Evolutionary conservation across 1,140 invertebrate species (phyloP), one percentile per base, ranked within the genome.

Genomic region (Trachelipus rathkii): DNA sequence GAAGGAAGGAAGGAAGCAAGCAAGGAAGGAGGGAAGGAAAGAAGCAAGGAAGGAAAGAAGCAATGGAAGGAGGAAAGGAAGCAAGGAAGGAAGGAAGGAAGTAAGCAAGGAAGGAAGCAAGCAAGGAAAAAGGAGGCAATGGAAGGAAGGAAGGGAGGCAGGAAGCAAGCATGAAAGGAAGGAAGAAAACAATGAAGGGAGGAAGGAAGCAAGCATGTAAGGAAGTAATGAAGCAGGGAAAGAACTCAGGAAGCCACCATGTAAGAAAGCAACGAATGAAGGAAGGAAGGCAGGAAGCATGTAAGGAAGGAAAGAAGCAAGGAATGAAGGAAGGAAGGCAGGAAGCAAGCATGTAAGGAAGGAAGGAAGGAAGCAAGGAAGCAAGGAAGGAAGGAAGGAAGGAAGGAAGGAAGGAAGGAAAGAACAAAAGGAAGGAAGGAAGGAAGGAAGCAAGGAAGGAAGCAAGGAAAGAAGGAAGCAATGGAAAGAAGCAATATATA

Each of bases 361-460:
- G 15, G 46, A 50, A 50, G 46, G 9, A 50, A 50, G 46, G 46
- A 50, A 50, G 46, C 15, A 50, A 50, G 46, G 9, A 50, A 50
- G 15, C 9, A 50, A 50, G 46, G 46, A 50, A 50, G 46, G 9
- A 50, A 50, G 46, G 46, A 50, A 50, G 46, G 9, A 50, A 50
- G 15, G 46, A 50, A 50, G 46, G 46, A 50, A 50, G 9, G 46
- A 50, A 50, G 46, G 46, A 50, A 50, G 46, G 46, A 10, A 50
- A 50, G 46, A 9, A 50, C 9, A 15, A 15, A 50, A 50, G 46
- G 46, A 50, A 50, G 46, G 9, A 50, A 50, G 46, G 46, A 50
- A 50, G 46, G 46, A 50, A 50, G 46, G 46, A 50, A 50, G 46
- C 46, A 50, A 50, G 46, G 46, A 50, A 50, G 46, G 46, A 50